Conservation (phyloP, 2,113 vertebrate species). For the Craseonycteris thonglongyai region DNA sequence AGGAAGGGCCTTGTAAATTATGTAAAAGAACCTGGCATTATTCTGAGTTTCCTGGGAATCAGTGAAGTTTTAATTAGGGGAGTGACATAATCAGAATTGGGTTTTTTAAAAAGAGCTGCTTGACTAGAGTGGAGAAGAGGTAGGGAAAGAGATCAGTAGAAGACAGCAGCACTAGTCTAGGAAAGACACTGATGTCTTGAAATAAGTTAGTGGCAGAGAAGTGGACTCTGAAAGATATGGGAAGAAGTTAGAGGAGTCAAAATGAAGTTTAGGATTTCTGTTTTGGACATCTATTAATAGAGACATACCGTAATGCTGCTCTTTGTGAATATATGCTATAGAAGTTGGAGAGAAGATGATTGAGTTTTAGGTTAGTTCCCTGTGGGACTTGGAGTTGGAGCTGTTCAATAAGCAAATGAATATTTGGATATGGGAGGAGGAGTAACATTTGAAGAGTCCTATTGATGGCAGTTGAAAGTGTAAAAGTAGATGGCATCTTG, state of each 20-base stretch:
- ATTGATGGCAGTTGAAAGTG: not conserved
- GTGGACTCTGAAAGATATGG: not conserved
- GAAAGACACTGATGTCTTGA: not conserved
- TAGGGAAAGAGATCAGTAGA: not conserved
- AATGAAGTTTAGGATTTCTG: not conserved
- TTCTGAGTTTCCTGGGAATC: not conserved
- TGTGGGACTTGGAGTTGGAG: not conserved
- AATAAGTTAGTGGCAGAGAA: not conserved
- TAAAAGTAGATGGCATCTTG: not conserved
- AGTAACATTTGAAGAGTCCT: not conserved
- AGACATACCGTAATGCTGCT: not conserved
- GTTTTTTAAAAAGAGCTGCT: not conserved
- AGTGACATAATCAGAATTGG: not conserved
- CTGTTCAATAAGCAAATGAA: not conserved
- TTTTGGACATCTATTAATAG: not conserved
- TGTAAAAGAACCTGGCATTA: not conserved
- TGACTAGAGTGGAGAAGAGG: not conserved
- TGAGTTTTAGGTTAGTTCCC: not conserved
- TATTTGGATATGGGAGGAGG: slow-evolving; percentile 6
- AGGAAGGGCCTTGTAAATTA: not conserved
- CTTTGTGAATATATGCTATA: not conserved
- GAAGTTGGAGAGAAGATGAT: not conserved
- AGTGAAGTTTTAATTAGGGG: not conserved
- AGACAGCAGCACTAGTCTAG: not conserved
- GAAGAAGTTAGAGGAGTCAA: not conserved